Base-by-base conservation (phyloP, 2,888 invertebrate genomes). In the Glyphotaelius pellucidus region DNA sequence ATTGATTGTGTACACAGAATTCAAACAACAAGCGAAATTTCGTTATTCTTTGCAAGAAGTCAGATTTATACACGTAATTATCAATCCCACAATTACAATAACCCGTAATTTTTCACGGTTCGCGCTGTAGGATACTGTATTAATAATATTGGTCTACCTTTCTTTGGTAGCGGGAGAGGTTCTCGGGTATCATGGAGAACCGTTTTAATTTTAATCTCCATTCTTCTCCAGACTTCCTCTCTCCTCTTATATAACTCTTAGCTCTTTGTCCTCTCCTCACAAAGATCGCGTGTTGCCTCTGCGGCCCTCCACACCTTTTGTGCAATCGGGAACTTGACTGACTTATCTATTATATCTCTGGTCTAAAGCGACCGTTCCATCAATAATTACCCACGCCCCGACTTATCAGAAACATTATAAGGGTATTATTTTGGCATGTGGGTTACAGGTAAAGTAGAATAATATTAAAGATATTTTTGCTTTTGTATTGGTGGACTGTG, bases 141-240 rank as follows among this genome's bases (percentile, higher is more conserved):
- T 47, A 47, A 47, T 47, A 47, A 4, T n/a, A 42, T 86, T 42
- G 38, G 86, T 47, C 30, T 86, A 38, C 47, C 30, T 86, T 67
- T 67, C 86, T 47, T 38, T 19, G 12, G 38, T 38, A n/a, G 19
- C 38, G 19, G 1, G 14, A 5, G 86, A 47, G 47, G 47, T 30
- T 86, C 86, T 86, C 42, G 38, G 86, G 30, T 38, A 47, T 86
- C 86, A 47, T 11, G 47, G n/a, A 86, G 25, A 86, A 86, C 86
- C 86, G 42, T 47, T 86, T 86, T 86, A 47, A 67, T 67, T n/a
- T 86, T 86, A 47, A 67, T 67, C 25, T n/a, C n/a, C 67, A n/a
- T 67, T 67, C 67, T 67, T 25, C 67, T 81, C 32, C 81, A 32
- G 81, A 31, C 81, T 32, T 31, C 81, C 32, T 81, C 81, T 15